Base-by-base conservation (phyloP, 2,113 vertebrate genomes). In the Zosterops japonicus region DNA sequence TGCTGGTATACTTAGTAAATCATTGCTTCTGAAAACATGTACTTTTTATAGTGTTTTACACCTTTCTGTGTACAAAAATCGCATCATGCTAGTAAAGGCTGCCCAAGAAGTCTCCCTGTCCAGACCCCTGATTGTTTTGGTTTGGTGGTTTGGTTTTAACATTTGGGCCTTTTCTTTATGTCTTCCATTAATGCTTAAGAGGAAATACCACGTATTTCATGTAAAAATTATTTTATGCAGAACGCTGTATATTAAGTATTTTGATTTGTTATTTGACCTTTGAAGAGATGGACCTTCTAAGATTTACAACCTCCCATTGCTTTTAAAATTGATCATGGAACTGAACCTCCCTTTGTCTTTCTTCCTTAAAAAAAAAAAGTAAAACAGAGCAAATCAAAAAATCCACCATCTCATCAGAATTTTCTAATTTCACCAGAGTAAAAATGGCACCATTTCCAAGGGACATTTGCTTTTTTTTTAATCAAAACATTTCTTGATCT, bases 241-340 rank as follows among this genome's bases (percentile, higher is more conserved):
- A 81, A 44, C 5, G 36, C 2, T 50, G 6, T 53, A 23, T 53
- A 47, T 25, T 12, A 81, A 78, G 13, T 59, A 27, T 42, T 93
- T 85, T 57, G 20, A n/a, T 63, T 70, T 69, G 9, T 42, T 69
- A 44, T 44, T 71, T 92, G 42, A 50, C 9, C 36, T 82, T 67
- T 68, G 61, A 85, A 55, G 8, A 33, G 20, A 63, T 16, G 12
- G 24, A 35, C 14, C 12, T 80, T 86, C 10, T 28, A 52, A 78
- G 29, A 60, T 41, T 59, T 53, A 63, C 21, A 85, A 75, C 8
- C 0, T 1, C 7, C 1, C 2, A 2, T 2, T 7, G 39, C 39
- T 9, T 52, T 49, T 33, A 50, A 24, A 11, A 72, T 14, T 64
- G 50, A 25, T 63, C 22, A 5, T 68, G 24, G 14, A 78, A 33